phyloP scores from a whole-genome alignment of 1,140 invertebrate genomes.

The Eumaeus atala region DNA sequence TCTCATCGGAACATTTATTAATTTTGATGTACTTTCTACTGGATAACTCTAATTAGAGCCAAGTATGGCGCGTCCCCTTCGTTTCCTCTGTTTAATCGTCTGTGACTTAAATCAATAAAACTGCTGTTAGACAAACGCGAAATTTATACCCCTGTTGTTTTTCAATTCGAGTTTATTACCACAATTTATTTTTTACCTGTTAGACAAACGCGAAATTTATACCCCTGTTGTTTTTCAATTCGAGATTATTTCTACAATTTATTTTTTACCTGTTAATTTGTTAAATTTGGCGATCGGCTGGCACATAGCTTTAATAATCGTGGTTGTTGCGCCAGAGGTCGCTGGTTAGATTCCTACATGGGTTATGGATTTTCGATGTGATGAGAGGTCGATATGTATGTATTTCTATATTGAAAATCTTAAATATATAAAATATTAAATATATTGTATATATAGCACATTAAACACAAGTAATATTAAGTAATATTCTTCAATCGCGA shows the following conservation, averaged over 20 bases:
- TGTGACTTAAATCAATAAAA: conserved; percentile 40
- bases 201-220: too few relatives aligned
- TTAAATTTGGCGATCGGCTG: not conserved
- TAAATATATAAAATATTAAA: too few relatives aligned
- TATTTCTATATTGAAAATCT: too few relatives aligned
- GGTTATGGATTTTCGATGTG: too few relatives aligned
- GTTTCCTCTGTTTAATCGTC: conserved; percentile 47
- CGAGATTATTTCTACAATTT: not conserved
- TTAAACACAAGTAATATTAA: conserved; percentile 12
- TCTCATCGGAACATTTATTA: conserved; percentile 23
- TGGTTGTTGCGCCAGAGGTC: too few relatives aligned
- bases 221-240: not conserved
- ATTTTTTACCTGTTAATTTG: not conserved
- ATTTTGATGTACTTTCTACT: conserved; percentile 26
- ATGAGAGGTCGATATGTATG: too few relatives aligned
- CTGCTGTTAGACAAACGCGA: conserved; percentile 17
- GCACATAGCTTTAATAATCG: too few relatives aligned
- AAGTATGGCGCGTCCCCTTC: conserved; percentile 41
- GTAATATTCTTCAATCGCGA: conserved; percentile 1
- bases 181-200: not conserved
- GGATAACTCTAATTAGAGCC: conserved; percentile 32
- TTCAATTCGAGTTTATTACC: not conserved
- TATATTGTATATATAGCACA: too few relatives aligned
- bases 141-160: conserved; percentile 8
- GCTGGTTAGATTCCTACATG: too few relatives aligned